These are phyloP conservation scores for Amblyteles armatorius DNA, from an alignment of 2,888 invertebrate genomes.

Conservation along the genomic window DNA sequence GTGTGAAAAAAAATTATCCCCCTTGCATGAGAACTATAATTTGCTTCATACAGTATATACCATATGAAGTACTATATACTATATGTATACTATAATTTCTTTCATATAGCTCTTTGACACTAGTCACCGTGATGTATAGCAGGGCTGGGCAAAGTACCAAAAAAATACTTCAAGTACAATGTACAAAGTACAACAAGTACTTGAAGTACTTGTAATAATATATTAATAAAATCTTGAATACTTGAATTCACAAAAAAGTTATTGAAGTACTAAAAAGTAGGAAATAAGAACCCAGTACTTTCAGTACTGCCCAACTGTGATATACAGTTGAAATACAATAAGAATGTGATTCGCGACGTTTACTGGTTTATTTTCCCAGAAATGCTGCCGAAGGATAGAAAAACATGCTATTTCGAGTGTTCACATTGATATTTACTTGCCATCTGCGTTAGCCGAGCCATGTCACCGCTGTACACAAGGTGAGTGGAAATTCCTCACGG, in stretches of 20 bases:
- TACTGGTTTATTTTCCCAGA: not conserved
- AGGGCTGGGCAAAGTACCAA: too few species aligned
- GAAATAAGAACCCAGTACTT: too few species aligned
- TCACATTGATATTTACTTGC: constrained; percentile 29
- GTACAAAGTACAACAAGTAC: too few species aligned
- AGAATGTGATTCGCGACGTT: not conserved
- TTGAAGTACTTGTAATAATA: too few species aligned
- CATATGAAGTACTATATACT: too few species aligned
- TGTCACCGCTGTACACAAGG: constrained; percentile 24
- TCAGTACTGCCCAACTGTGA: not conserved
- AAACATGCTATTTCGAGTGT: constrained; percentile 49
- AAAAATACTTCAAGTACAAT: too few species aligned
- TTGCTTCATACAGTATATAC: not conserved
- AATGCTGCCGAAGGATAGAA: constrained; percentile 9
- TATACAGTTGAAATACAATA: not conserved
- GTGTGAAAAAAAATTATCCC: not conserved
- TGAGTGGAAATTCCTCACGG: not conserved
- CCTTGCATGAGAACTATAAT: not conserved
- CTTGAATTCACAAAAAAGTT: too few species aligned
- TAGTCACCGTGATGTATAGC: not conserved
- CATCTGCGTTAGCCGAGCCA: constrained; percentile 31
- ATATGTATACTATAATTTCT: not conserved
- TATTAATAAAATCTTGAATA: too few species aligned
- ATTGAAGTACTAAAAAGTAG: too few species aligned
- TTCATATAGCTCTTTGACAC: not conserved